A percentile compares a stretch with the other conserved stretches of the same genome.
Evolutionary conservation across 2,797 vertebrate genomes (phyloP).

Genomic region (Ptychadena robeensis): DNA sequence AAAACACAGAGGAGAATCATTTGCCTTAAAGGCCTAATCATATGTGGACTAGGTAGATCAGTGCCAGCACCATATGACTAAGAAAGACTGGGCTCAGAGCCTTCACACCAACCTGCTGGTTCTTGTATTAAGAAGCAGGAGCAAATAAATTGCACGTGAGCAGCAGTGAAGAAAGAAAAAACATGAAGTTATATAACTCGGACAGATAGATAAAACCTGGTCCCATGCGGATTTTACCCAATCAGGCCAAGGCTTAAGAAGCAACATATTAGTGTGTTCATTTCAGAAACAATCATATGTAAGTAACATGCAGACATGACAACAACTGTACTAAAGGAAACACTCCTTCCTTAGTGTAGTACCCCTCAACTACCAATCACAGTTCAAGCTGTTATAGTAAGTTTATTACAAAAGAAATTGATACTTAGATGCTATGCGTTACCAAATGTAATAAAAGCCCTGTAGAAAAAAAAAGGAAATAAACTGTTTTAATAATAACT

Average conservation of each 20-base stretch:
- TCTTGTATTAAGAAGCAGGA: constrained; percentile 86
- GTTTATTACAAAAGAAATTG: no score
- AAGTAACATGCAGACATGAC: not conserved
- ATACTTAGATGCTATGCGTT: no score
- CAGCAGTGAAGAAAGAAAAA: constrained; percentile 80
- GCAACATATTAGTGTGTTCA: not conserved
- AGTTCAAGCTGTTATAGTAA: no score
- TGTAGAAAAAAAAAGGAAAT: no score
- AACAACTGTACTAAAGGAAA: no score
- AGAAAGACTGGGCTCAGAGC: constrained; percentile 70
- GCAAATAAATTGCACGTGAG: constrained; percentile 82
- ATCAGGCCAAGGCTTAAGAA: not conserved
- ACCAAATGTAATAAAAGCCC: no score
- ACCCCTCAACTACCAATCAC: no score
- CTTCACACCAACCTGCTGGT: constrained; percentile 90
- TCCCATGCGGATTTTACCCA: not conserved
- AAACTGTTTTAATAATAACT: no score
- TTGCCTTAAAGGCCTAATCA: not conserved
- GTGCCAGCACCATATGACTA: constrained; percentile 56
- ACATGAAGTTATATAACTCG: constrained; percentile 31
- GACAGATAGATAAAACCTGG: not conserved
- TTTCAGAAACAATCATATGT: not conserved
- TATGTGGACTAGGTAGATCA: not conserved
- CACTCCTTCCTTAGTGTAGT: no score
- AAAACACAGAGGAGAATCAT: not conserved